Evolutionary conservation across 2,113 vertebrate species (phyloP).

Genomic region (Nothobranchius furzeri): DNA sequence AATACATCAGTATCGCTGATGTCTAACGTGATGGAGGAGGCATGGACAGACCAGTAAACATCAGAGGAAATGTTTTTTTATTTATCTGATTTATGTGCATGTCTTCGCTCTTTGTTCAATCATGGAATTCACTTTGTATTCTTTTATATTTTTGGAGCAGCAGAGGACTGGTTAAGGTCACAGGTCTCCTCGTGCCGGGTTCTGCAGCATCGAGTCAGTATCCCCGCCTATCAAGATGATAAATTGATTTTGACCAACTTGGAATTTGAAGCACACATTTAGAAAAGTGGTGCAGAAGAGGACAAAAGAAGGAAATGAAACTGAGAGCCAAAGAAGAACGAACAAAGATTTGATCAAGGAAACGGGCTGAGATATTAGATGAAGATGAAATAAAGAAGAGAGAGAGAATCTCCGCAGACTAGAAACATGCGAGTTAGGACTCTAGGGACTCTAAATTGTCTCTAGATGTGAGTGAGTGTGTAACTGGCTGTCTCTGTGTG

Average conservation of each 20-base stretch:
- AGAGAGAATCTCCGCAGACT: no score
- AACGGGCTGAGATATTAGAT: conserved; percentile 14
- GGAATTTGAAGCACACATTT: conserved; percentile 35
- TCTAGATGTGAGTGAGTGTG: no score
- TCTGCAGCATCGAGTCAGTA: conserved; percentile 18
- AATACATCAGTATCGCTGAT: no score
- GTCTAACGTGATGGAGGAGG: not conserved
- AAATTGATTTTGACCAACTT: conserved; percentile 56
- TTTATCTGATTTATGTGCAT: no score
- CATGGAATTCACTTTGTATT: not conserved
- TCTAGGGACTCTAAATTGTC: no score
- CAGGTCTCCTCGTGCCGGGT: conserved; percentile 10
- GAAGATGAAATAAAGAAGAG: conserved; percentile 2
- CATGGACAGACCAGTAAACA: not conserved
- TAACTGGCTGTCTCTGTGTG: no score
- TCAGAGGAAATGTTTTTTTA: not conserved
- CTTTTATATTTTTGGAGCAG: not conserved
- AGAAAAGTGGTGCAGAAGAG: conserved; percentile 17
- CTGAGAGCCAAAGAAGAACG: not conserved
- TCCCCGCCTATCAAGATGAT: conserved; percentile 53
- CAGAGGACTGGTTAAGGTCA: conserved; percentile 3
- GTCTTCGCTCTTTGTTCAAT: no score
- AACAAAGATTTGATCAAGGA: conserved; percentile 24
- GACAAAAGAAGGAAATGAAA: not conserved
- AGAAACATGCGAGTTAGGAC: no score